These are phyloP conservation scores for Chymomyza costata DNA, from an alignment of 1,140 invertebrate species.

Conservation along the genomic window DNA sequence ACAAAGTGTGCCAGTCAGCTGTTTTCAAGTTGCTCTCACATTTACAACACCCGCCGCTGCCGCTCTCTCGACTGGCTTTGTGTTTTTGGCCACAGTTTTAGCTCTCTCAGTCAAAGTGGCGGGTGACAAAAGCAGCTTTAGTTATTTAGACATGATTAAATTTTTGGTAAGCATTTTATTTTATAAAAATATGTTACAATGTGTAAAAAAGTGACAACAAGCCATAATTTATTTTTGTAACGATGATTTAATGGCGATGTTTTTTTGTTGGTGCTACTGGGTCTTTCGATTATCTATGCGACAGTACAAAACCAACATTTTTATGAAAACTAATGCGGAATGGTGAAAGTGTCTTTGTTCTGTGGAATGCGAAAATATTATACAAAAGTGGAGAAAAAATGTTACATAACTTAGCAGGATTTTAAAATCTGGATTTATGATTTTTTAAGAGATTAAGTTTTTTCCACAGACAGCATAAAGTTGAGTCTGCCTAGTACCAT, in stretches of 20 bases:
- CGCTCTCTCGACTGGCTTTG: slow-evolving; percentile 24
- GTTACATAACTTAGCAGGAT: too few species aligned
- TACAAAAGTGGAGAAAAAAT: slow-evolving; percentile 26
- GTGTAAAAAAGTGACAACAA: background rate
- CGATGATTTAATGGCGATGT: slow-evolving; percentile 36
- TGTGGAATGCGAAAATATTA: slow-evolving; percentile 6
- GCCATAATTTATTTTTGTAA: slow-evolving; percentile 31
- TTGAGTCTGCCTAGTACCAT: too few species aligned
- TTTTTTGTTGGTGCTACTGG: background rate
- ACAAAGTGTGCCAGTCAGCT: slow-evolving; percentile 45
- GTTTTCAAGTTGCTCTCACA: slow-evolving; percentile 27
- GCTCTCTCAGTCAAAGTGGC: slow-evolving; percentile 45
- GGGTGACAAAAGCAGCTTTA: slow-evolving; percentile 41
- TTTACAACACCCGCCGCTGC: slow-evolving; percentile 1
- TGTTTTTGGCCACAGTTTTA: slow-evolving; percentile 14
- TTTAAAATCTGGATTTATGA: too few species aligned
- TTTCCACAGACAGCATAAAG: too few species aligned
- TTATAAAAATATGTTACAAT: background rate
- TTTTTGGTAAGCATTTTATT: slow-evolving; percentile 49
- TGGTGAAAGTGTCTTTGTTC: too few species aligned
- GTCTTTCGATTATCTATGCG: background rate
- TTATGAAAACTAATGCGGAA: slow-evolving; percentile 2
- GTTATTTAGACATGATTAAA: slow-evolving; percentile 47
- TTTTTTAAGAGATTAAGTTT: too few species aligned
- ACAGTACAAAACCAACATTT: slow-evolving; percentile 25